phyloP scores from a whole-genome alignment of 2,888 invertebrate genomes.

The Nephrotoma appendiculata region DNA sequence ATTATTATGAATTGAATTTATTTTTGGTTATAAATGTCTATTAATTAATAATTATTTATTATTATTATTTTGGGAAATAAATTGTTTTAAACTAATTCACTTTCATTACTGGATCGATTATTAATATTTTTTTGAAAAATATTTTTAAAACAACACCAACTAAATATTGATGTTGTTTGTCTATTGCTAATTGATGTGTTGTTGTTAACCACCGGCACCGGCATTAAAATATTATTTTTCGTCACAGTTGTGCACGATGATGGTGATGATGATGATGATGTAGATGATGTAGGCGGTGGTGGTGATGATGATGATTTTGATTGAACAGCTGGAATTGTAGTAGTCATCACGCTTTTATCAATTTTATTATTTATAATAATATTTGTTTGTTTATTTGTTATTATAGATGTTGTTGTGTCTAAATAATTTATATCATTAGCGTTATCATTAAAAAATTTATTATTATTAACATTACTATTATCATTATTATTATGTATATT shows the following conservation, averaged over 20 bases:
- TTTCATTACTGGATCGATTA: background rate
- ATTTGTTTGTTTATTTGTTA: background rate
- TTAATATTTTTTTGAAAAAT: slow-evolving; percentile 1
- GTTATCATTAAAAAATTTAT: background rate
- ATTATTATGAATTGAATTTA: background rate
- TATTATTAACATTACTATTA: background rate
- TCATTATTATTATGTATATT: background rate
- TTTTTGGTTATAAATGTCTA: background rate
- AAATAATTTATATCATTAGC: background rate
- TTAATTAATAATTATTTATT: background rate
- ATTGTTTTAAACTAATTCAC: slow-evolving; percentile 3
- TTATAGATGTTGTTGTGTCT: background rate
- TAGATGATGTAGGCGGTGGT: background rate
- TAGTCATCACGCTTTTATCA: background rate
- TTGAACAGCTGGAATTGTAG: background rate
- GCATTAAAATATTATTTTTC: background rate
- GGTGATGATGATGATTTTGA: background rate
- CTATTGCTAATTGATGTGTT: background rate
- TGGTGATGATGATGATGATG: background rate
- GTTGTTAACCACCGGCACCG: background rate
- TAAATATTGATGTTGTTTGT: background rate
- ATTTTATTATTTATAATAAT: background rate
- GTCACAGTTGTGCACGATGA: background rate
- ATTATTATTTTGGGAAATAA: background rate
- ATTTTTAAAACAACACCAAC: slow-evolving; percentile 1